A percentile compares a stretch with the other conserved stretches of the same genome.
Conservation (phyloP, 2,113 vertebrate species). For the Cynocephalus volans region DNA sequence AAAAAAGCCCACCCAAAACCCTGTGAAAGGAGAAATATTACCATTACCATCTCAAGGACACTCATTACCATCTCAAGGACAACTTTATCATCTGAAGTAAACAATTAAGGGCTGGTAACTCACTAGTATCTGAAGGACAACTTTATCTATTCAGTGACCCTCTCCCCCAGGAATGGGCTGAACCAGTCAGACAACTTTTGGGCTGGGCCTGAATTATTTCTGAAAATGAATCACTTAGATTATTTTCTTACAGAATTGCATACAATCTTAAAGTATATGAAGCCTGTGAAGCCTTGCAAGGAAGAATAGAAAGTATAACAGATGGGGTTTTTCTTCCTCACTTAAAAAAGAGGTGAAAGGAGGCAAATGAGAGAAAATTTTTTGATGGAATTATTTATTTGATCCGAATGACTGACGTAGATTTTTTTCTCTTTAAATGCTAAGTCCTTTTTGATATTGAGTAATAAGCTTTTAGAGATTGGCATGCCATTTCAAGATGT, state of each 20-base stretch:
- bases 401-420: background rate
- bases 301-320: background rate
- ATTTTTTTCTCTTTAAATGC: slow-evolving; percentile 62
- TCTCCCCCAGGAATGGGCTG: too few relatives aligned
- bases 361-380: background rate
- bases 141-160: too few relatives aligned
- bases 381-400: background rate
- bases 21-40: too few relatives aligned
- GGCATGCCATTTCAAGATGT: slow-evolving; percentile 28
- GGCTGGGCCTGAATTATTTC: too few relatives aligned
- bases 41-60: too few relatives aligned
- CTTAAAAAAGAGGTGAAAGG: background rate
- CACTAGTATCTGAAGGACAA: too few relatives aligned
- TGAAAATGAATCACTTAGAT: too few relatives aligned
- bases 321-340: background rate
- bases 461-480: slow-evolving; percentile 25
- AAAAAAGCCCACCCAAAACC: too few relatives aligned
- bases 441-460: slow-evolving; percentile 43
- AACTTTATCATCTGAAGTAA: too few relatives aligned
- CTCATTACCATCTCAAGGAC: too few relatives aligned
- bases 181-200: too few relatives aligned
- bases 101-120: too few relatives aligned
- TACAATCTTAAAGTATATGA: background rate
- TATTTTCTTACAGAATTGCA: background rate
- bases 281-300: background rate